These are phyloP conservation scores for Phasia obesa DNA, from an alignment of 2,888 invertebrate species.

Conservation along the genomic window DNA sequence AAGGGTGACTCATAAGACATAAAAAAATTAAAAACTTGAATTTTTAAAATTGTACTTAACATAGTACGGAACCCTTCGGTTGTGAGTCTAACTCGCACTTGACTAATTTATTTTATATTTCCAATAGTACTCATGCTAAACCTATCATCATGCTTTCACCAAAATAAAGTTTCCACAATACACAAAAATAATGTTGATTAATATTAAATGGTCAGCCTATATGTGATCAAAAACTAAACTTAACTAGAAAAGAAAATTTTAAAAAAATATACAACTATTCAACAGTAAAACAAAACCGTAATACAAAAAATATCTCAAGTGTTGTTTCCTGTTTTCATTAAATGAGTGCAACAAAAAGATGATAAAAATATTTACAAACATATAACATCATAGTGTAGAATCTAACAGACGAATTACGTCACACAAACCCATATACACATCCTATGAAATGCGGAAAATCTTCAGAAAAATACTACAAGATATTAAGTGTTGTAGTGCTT, in stretches of 20 bases:
- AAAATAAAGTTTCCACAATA: no score
- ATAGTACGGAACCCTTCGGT: no score
- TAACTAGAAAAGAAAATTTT: constrained; percentile 6
- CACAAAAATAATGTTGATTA: no score
- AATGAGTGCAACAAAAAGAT: constrained; percentile 2
- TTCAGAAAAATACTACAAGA: constrained; percentile 52
- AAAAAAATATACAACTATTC: constrained; percentile 34
- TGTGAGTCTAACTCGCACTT: no score
- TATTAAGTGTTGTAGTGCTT: constrained; percentile 65
- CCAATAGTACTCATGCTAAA: no score
- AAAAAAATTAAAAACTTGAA: no score
- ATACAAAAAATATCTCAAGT: constrained; percentile 64
- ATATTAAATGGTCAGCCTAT: constrained; percentile 36
- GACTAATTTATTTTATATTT: no score
- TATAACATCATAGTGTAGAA: constrained; percentile 26
- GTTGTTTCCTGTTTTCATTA: constrained; percentile 67
- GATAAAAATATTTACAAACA: constrained; percentile 48
- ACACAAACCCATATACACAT: constrained; percentile 14
- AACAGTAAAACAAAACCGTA: constrained; percentile 54
- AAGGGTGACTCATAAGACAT: no score
- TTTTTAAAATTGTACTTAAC: no score
- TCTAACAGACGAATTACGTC: constrained; percentile 6
- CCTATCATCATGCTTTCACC: no score
- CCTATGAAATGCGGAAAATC: constrained; percentile 15
- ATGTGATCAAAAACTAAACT: constrained; percentile 3